A percentile compares a stretch with the other conserved stretches of the same genome.
These are phyloP conservation scores for Diprion similis DNA, from an alignment of 1,140 invertebrate species.

Conservation along the genomic window DNA sequence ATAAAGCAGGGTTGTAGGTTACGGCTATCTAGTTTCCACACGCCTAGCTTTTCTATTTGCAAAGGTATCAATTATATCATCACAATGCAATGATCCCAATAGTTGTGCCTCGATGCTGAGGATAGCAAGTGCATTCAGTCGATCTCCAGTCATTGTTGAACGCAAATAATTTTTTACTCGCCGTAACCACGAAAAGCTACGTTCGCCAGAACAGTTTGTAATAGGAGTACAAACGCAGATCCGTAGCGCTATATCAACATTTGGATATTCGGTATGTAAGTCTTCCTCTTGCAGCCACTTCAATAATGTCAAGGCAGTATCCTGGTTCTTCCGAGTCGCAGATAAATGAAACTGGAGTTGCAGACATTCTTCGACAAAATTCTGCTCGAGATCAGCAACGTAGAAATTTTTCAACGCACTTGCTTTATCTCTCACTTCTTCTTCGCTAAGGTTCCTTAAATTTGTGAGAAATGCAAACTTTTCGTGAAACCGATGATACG, in stretches of 20 bases:
- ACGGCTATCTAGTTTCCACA: background rate
- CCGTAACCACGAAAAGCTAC: slow-evolving; percentile 31
- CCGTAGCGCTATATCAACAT: slow-evolving; percentile 29
- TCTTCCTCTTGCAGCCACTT: slow-evolving; percentile 19
- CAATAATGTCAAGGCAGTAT: slow-evolving; percentile 14
- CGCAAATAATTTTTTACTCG: slow-evolving; percentile 32
- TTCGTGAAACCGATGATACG: slow-evolving; percentile 25
- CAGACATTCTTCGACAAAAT: slow-evolving; percentile 21
- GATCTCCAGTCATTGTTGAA: slow-evolving; percentile 23
- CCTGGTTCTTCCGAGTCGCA: background rate
- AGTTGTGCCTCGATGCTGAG: slow-evolving; percentile 24
- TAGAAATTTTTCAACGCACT: slow-evolving; percentile 19
- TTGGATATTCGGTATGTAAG: slow-evolving; percentile 27
- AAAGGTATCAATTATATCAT: slow-evolving; percentile 15
- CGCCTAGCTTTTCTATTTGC: background rate
- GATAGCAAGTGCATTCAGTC: slow-evolving; percentile 25
- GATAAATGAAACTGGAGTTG: slow-evolving; percentile 23
- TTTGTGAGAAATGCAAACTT: slow-evolving; percentile 34
- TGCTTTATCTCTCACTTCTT: slow-evolving; percentile 26
- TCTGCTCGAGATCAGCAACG: slow-evolving; percentile 17
- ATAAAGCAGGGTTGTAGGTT: background rate
- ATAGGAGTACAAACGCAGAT: slow-evolving; percentile 28
- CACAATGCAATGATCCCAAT: slow-evolving; percentile 16
- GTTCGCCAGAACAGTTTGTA: slow-evolving; percentile 28
- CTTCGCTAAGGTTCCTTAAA: slow-evolving; percentile 21